A percentile compares a stretch with the other conserved stretches of the same genome.
These are phyloP conservation scores for Pseudonaja textilis DNA, from an alignment of 2,113 vertebrate species.

Conservation along the genomic window DNA sequence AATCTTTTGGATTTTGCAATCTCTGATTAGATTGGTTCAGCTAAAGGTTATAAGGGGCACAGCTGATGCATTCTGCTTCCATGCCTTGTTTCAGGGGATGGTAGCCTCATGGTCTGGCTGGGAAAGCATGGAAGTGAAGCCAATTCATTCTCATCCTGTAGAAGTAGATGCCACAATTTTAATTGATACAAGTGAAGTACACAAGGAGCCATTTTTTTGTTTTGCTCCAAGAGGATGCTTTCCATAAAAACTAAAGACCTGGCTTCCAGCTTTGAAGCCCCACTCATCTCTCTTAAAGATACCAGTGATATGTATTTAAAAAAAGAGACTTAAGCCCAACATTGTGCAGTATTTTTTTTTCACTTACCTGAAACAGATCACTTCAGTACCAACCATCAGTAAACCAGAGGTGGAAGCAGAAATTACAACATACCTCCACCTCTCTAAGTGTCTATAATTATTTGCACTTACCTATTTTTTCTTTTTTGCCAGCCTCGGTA, in stretches of 20 bases:
- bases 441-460: not conserved
- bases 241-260: not conserved
- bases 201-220: not conserved
- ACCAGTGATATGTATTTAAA: not conserved
- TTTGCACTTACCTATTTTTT: constrained; percentile 73
- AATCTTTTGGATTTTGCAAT: not conserved
- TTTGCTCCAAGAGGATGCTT: not conserved
- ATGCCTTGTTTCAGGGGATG: not conserved
- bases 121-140: not conserved
- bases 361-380: not conserved
- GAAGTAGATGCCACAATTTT: not conserved
- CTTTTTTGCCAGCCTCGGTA: constrained; percentile 76
- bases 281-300: not conserved
- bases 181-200: not conserved
- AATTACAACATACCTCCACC: not conserved
- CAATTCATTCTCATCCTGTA: not conserved
- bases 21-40: not conserved
- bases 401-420: not conserved
- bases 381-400: not conserved
- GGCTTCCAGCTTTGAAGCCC: not conserved
- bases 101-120: not conserved
- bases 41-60: not conserved
- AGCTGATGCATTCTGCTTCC: not conserved
- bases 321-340: not conserved
- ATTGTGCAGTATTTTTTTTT: not conserved